A percentile compares a stretch with the other conserved stretches of the same genome.
These are phyloP conservation scores for Diplosoma virens DNA, from an alignment of 23 tunicate species.

Conservation along the genomic window DNA sequence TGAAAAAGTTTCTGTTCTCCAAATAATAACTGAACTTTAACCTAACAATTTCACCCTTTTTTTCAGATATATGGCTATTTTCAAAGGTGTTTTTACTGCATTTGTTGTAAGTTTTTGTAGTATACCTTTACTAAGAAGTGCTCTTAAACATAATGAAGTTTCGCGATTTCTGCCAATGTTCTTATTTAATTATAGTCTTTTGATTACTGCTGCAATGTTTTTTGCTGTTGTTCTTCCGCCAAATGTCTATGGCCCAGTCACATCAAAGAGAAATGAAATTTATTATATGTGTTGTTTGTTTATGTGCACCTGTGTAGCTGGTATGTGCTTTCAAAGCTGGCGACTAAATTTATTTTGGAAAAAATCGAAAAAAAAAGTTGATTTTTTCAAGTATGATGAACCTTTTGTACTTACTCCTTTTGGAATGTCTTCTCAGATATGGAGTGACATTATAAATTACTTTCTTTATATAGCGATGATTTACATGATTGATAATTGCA, in stretches of 20 bases:
- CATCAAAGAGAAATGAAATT: conserved; percentile 18
- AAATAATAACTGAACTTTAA: too few relatives aligned
- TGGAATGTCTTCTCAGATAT: conserved; percentile 37
- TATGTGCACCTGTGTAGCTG: conserved; percentile 53
- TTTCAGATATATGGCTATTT: too few relatives aligned
- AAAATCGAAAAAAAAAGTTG: background rate
- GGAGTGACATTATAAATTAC: conserved; percentile 61
- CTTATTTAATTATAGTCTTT: background rate
- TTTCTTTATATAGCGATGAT: conserved; percentile 45
- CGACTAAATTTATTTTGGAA: conserved; percentile 14
- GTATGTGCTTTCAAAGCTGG: conserved; percentile 5
- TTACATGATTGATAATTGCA: conserved; percentile 53
- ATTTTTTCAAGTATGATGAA: conserved; percentile 57
- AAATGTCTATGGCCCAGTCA: too few relatives aligned
- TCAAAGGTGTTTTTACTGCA: conserved; percentile 24
- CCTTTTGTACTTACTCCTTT: conserved; percentile 47
- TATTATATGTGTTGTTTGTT: conserved; percentile 64
- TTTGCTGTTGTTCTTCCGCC: conserved; percentile 18
- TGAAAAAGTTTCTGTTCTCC: too few relatives aligned
- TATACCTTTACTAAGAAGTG: conserved; percentile 10
- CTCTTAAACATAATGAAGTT: background rate
- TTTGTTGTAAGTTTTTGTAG: conserved; percentile 18
- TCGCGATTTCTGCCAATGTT: conserved; percentile 17
- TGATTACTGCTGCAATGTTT: background rate
- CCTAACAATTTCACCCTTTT: too few relatives aligned